Base-by-base conservation (phyloP, 2,797 vertebrate species). In the Saxicola maurus region DNA sequence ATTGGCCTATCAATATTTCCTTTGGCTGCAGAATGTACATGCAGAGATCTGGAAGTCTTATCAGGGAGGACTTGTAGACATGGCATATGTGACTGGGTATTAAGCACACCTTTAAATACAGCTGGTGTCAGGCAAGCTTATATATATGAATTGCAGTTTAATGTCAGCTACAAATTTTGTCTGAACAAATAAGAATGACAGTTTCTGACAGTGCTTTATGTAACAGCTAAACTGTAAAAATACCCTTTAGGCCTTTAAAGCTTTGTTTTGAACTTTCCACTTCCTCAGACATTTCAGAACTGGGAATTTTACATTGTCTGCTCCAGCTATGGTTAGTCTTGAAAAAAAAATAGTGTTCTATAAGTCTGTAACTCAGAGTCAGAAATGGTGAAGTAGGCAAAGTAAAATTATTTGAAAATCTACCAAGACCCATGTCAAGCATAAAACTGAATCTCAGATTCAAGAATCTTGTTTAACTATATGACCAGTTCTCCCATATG, bases 381-480 rank as follows among this genome's bases (percentile, higher is more conserved):
- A 84, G 56, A 86, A 84, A 86, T 38, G 16, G n/a, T 42, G 37
- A 85, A 80, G 24, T 25, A 80, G 49, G 48, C 62, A 77, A 93
- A 93, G 9, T 52, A 77, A 74, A 90, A 75, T 68, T 35, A 37
- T 52, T 75, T 91, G 5, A 56, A 87, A 93, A 65, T 37, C 56
- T 84, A 78, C 28, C 48, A 75, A 86, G 43, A 65, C 30, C 21
- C 2, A 69, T 42, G 83, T 56, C 48, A 89, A 37, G 33, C 61
- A 75, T 45, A 87, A 87, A 92, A 91, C 61, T 74, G 82, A 91
- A 62, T 66, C 77, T 87, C 67, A 71, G 10, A 57, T 68, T 82
- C 78, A 82, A 77, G 72, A 87, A 80, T 65, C 33, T 68, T 65
- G 17, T 87, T 92, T 86, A 91, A 89, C 23, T 17, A 9, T 80